Evolutionary conservation across 1,140 invertebrate species (phyloP).

Genomic region (Pectinophora gossypiella): DNA sequence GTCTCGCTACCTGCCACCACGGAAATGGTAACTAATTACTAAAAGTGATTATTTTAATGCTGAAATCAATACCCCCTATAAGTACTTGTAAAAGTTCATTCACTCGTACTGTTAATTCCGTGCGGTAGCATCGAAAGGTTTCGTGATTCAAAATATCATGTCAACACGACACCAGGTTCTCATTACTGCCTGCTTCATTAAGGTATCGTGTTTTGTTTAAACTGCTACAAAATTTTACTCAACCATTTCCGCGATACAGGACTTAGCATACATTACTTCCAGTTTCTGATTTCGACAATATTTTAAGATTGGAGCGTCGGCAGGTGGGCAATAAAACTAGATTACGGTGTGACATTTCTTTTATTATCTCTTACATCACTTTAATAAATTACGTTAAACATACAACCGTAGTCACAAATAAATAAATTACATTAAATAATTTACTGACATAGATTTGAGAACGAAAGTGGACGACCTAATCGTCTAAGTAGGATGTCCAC

Average conservation of each 20-base stretch:
- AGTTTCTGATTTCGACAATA: too few relatives aligned
- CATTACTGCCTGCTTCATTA: too few relatives aligned
- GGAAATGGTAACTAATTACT: slow-evolving; percentile 10
- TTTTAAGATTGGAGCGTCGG: too few relatives aligned
- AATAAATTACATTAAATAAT: slow-evolving; percentile 71
- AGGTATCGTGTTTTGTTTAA: too few relatives aligned
- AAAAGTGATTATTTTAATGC: slow-evolving; percentile 5
- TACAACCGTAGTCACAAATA: slow-evolving; percentile 62
- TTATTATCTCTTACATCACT: slow-evolving; percentile 58
- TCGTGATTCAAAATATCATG: not conserved
- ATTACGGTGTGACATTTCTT: slow-evolving; percentile 40
- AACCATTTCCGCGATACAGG: too few relatives aligned
- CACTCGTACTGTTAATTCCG: not conserved
- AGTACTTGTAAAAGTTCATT: not conserved
- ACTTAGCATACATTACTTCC: too few relatives aligned
- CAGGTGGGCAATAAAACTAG: slow-evolving; percentile 40
- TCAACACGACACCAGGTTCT: too few relatives aligned
- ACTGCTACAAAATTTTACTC: too few relatives aligned
- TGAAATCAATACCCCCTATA: not conserved
- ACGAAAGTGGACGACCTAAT: slow-evolving; percentile 42
- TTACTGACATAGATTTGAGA: slow-evolving; percentile 64
- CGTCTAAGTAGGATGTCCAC: slow-evolving; percentile 41
- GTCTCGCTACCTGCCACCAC: not conserved
- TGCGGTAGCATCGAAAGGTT: not conserved
- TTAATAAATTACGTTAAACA: slow-evolving; percentile 58